Base-by-base conservation (phyloP, 1,140 invertebrate genomes). In the Drosophila sucinea region DNA sequence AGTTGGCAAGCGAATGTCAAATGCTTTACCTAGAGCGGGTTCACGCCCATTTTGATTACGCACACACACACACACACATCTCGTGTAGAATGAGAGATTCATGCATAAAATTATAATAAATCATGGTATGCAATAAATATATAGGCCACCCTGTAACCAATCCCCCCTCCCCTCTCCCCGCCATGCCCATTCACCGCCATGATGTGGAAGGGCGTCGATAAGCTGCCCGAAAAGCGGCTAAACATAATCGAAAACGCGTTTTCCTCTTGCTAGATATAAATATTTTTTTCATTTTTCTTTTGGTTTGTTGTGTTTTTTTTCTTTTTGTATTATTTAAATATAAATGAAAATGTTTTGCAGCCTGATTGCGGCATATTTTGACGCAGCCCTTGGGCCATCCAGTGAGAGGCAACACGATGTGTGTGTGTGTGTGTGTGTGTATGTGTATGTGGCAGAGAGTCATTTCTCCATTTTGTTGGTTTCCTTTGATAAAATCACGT, bases 71-170 rank as follows among this genome's bases (percentile, higher is more conserved):
- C 55, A 32, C 8, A 32, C 27, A 30, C 47, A 33, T 29, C 60
- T 41, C 7, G 4, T 5, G 40, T 11, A 44, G 11, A 10, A 35
- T 6, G 33, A 44, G 38, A 79, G 83, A 89, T 87, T 89, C 83
- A 87, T 87, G 83, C 76, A 87, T 87, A 87, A 87, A 83, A 87
- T 87, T 87, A 87, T 87, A 87, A 87, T 87, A 87, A 87, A 87
- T 87, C 83, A 87, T 89, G 73, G 77, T 44, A 62, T 73, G 77
- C 84, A 83, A 87, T 87, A 87, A 87, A 87, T 87, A 87, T 87
- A 89, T 89, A 84, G 80, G 74, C 77, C 74, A 68, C 77, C 54
- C 62, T 44, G 51, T 62, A 40, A 6, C 35, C n/a, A 8, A 17
- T 17, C 0, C 47, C 23, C 29, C 5, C 32, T 1, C 11, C n/a